A percentile compares a stretch with the other conserved stretches of the same genome.
phyloP scores from a whole-genome alignment of 2,113 vertebrate species.

The Oostethus manadensis region DNA sequence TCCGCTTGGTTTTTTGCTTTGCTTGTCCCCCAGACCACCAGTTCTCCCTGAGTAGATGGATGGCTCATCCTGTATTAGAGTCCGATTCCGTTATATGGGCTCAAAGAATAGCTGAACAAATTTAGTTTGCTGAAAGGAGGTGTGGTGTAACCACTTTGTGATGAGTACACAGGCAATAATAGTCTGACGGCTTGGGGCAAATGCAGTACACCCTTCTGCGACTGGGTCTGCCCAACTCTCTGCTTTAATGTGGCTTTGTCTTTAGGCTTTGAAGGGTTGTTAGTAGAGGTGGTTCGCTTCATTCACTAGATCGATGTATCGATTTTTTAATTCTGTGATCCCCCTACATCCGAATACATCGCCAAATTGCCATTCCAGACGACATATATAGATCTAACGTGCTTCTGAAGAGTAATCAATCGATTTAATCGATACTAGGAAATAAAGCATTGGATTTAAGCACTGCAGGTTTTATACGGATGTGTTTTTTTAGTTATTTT shows the following conservation, averaged over 20 bases:
- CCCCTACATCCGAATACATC: no score
- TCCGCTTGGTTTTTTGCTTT: slow-evolving; percentile 24
- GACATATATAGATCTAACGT: no score
- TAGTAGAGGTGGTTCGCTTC: no score
- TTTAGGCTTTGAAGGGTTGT: slow-evolving; percentile 28
- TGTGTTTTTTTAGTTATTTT: no score
- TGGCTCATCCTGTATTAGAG: slow-evolving; percentile 40
- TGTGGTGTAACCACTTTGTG: slow-evolving; percentile 47
- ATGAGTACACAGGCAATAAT: slow-evolving; percentile 49
- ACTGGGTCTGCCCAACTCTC: slow-evolving; percentile 27
- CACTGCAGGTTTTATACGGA: no score
- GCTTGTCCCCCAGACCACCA: slow-evolving; percentile 29
- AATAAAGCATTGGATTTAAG: no score
- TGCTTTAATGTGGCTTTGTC: slow-evolving; percentile 53
- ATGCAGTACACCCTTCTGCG: slow-evolving; percentile 43
- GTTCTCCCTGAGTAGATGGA: slow-evolving; percentile 26
- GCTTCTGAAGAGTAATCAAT: no score
- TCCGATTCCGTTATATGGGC: slow-evolving; percentile 5
- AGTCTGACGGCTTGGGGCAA: slow-evolving; percentile 34
- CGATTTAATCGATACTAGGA: no score
- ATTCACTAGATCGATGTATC: no score
- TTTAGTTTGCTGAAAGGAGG: slow-evolving; percentile 42
- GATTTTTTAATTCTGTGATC: no score
- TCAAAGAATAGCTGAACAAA: slow-evolving; percentile 29
- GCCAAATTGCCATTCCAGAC: no score